These are phyloP conservation scores for Taenioides sp. DNA, from an alignment of 2,797 vertebrate genomes.

Conservation along the genomic window DNA sequence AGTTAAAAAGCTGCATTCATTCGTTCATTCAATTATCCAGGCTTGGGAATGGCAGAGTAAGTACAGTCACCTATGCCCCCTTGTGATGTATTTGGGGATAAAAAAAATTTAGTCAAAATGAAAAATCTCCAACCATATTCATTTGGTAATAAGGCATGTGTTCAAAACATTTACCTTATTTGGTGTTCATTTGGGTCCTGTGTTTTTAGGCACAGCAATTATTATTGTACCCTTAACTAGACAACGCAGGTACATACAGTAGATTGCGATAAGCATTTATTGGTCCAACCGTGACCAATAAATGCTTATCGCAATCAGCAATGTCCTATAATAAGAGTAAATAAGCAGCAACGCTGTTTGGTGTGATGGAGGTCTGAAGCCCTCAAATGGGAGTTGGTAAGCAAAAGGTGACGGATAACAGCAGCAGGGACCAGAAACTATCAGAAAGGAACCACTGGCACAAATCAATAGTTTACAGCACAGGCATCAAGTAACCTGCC, in stretches of 20 bases:
- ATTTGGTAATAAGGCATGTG: slow-evolving; percentile 2
- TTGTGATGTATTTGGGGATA: background rate
- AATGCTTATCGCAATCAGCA: slow-evolving; percentile 59
- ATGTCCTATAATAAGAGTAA: slow-evolving; percentile 68
- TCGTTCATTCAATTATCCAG: background rate
- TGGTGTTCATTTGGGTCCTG: slow-evolving; percentile 58
- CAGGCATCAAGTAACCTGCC: slow-evolving; percentile 55
- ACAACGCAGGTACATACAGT: slow-evolving; percentile 55
- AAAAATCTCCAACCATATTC: background rate
- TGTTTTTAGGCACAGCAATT: slow-evolving; percentile 76
- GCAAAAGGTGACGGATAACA: slow-evolving; percentile 44
- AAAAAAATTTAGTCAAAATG: background rate
- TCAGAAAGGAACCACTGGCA: slow-evolving; percentile 59
- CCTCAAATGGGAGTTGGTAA: slow-evolving; percentile 45
- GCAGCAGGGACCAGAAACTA: slow-evolving; percentile 31
- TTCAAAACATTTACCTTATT: background rate
- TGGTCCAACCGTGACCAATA: slow-evolving; percentile 57
- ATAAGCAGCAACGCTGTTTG: slow-evolving; percentile 73
- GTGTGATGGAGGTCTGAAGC: slow-evolving; percentile 69
- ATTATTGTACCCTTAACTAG: slow-evolving; percentile 73
- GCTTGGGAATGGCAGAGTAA: background rate
- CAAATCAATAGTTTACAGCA: slow-evolving; percentile 67
- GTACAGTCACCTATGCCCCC: background rate
- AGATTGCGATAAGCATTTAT: slow-evolving; percentile 8
- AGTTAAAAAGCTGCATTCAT: background rate